Percentiles rank a stretch among this genome's conserved stretches.
These are phyloP conservation scores for Malurus cyaneus DNA, from an alignment of 2,113 vertebrate genomes.

Conservation along the genomic window DNA sequence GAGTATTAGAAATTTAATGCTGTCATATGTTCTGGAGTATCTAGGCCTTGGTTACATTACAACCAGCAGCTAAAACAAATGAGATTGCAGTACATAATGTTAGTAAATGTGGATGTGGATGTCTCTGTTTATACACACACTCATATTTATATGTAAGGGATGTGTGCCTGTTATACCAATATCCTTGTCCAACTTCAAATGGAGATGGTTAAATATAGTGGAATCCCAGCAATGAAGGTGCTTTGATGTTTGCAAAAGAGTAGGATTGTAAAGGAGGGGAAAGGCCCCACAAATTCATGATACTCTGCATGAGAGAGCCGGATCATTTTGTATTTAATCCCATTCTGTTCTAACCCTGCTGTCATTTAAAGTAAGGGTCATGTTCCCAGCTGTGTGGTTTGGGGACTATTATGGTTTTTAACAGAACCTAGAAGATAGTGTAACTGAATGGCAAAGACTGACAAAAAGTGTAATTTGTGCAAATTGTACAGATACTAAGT, in stretches of 20 bases:
- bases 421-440: not conserved
- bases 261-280: not conserved
- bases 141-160: not conserved
- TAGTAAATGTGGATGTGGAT: not conserved
- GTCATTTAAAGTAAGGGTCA: not conserved
- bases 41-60: not conserved
- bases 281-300: not conserved
- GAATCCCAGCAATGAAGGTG: not conserved
- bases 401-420: not conserved
- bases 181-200: not conserved
- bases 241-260: not conserved
- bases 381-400: not conserved
- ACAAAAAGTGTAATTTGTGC: not conserved
- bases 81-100: not conserved
- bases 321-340: not conserved
- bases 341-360: not conserved
- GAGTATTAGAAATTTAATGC: not conserved
- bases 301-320: not conserved
- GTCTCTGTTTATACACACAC: not conserved
- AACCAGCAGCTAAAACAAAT: not conserved
- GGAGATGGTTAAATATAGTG: not conserved
- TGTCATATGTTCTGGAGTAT: not conserved
- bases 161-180: not conserved
- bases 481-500: not conserved
- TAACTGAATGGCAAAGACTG: not conserved